phyloP scores from a whole-genome alignment of 1,140 invertebrate genomes.

The Lysiphlebus fabarum region DNA sequence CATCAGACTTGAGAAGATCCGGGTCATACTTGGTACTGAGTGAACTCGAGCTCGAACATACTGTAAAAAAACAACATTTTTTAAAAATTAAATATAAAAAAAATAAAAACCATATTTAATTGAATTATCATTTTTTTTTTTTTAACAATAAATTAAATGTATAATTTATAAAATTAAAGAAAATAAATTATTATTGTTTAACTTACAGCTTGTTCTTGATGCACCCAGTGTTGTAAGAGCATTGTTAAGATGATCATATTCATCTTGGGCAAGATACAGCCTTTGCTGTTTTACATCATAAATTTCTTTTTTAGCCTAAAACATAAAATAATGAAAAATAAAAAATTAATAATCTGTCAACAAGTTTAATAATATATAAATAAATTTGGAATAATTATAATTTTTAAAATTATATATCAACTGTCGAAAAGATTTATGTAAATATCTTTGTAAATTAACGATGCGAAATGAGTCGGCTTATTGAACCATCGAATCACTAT shows the following conservation, averaged over 20 bases:
- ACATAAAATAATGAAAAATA: constrained; percentile 43
- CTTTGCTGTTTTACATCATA: constrained; percentile 93
- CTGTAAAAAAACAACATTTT: constrained; percentile 53
- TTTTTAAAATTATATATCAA: constrained; percentile 3
- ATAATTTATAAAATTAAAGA: constrained; percentile 9
- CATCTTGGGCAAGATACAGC: constrained; percentile 87
- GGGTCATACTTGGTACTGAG: constrained; percentile 91
- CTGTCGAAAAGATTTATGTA: constrained; percentile 1
- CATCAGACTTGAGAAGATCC: constrained; percentile 88
- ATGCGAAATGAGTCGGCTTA: constrained; percentile 7
- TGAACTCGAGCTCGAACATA: constrained; percentile 87
- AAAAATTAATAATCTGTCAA: constrained; percentile 10
- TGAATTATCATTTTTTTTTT: constrained; percentile 7
- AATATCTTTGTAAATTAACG: constrained; percentile 3
- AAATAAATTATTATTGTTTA: constrained; percentile 25
- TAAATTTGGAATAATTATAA: not conserved
- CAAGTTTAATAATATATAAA: not conserved
- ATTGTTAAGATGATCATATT: constrained; percentile 91
- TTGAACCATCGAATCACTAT: constrained; percentile 12
- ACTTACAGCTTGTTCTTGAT: constrained; percentile 82
- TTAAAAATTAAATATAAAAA: not conserved
- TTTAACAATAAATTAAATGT: not conserved
- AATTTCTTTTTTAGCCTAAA: constrained; percentile 93
- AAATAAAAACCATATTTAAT: not conserved
- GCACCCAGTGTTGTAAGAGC: constrained; percentile 77